These are phyloP conservation scores for Chaunax sp. DNA, from an alignment of 2,797 vertebrate species.

Conservation along the genomic window DNA sequence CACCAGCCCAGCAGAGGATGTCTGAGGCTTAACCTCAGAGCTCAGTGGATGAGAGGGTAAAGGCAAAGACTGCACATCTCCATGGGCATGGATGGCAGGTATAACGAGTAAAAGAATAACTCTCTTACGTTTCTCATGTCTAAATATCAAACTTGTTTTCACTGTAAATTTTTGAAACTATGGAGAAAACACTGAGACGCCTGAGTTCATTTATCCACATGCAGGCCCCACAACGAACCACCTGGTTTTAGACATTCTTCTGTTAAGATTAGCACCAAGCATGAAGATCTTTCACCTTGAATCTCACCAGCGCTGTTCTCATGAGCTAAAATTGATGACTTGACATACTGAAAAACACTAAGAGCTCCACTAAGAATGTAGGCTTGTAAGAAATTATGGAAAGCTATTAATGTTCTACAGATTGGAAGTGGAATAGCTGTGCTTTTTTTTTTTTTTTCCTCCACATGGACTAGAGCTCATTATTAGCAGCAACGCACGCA, in stretches of 20 bases:
- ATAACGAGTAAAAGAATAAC: not conserved
- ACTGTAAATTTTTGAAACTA: not conserved
- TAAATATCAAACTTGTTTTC: not conserved
- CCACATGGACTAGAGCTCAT: slow-evolving; percentile 72
- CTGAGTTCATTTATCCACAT: not conserved
- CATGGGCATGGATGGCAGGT: no score
- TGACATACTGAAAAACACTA: slow-evolving; percentile 57
- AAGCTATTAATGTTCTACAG: slow-evolving; percentile 70
- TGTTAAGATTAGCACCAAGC: slow-evolving; percentile 39
- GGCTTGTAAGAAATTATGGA: slow-evolving; percentile 74
- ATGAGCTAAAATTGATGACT: slow-evolving; percentile 67
- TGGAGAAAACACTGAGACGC: not conserved
- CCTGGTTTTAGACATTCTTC: slow-evolving; percentile 26
- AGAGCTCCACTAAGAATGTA: slow-evolving; percentile 44
- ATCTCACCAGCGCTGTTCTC: slow-evolving; percentile 31
- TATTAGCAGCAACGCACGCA: slow-evolving; percentile 67
- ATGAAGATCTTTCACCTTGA: slow-evolving; percentile 50
- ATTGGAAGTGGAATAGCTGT: slow-evolving; percentile 49
- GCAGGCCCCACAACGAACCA: slow-evolving; percentile 1
- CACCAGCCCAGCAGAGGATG: no score
- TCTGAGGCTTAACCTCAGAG: no score
- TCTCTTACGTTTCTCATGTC: not conserved
- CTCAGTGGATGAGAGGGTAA: no score
- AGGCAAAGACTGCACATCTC: no score
- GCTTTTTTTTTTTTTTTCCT: slow-evolving; percentile 40